Conservation (phyloP, 2,797 vertebrate genomes). For the Sylvia borin region DNA sequence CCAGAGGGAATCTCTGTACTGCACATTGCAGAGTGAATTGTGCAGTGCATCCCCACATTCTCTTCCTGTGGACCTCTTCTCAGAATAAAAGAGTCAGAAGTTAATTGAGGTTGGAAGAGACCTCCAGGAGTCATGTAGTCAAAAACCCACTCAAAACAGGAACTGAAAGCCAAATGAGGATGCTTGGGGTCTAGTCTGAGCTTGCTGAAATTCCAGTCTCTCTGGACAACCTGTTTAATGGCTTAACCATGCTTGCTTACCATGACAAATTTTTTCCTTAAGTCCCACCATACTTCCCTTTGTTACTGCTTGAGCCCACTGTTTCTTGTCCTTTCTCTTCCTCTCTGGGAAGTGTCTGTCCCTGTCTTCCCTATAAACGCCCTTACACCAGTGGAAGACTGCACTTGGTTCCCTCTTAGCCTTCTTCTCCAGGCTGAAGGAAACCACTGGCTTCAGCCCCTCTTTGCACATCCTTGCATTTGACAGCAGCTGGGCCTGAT, state of each 20-base stretch:
- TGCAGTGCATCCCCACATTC: background rate
- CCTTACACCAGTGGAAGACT: background rate
- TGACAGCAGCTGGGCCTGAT: background rate
- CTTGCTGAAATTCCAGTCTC: background rate
- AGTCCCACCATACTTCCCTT: background rate
- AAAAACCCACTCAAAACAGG: background rate
- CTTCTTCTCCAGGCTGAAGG: background rate
- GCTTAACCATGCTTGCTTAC: background rate
- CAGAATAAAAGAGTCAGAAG: background rate
- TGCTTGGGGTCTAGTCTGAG: background rate
- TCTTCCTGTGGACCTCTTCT: conserved; percentile 20
- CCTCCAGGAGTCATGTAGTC: background rate
- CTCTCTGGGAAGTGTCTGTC: background rate
- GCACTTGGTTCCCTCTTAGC: background rate
- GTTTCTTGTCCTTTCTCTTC: background rate
- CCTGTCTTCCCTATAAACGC: background rate
- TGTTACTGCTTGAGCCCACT: background rate
- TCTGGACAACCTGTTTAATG: background rate
- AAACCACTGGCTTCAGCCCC: background rate
- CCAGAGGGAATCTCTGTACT: conserved; percentile 39
- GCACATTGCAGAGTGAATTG: background rate
- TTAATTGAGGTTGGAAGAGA: conserved; percentile 28
- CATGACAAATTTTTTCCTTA: background rate
- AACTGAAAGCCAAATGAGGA: background rate
- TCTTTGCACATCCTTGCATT: background rate